phyloP scores from a whole-genome alignment of 1,140 invertebrate genomes.

The Drosophila parvula region DNA sequence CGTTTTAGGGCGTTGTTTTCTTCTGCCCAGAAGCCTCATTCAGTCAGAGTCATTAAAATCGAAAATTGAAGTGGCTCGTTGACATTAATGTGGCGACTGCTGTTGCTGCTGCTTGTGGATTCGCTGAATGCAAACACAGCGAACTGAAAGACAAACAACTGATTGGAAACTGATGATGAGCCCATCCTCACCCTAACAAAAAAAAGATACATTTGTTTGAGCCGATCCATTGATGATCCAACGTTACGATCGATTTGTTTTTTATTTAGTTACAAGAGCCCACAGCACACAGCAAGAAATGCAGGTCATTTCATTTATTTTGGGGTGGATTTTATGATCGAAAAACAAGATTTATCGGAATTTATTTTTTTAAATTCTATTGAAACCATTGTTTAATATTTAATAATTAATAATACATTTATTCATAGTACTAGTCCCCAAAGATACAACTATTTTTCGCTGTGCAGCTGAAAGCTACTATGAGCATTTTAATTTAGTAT shows the following conservation, averaged over 20 bases:
- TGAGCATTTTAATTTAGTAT: conserved; percentile 51
- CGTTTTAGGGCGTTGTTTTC: conserved; percentile 72
- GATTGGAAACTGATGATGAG: conserved; percentile 22
- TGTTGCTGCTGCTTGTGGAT: conserved; percentile 16
- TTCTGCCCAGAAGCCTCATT: conserved; percentile 4
- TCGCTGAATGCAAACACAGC: conserved; percentile 50
- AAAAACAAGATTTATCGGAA: not conserved
- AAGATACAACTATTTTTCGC: conserved; percentile 3
- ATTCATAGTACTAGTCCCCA: not conserved
- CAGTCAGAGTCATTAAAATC: conserved; percentile 42
- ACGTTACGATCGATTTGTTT: conserved; percentile 20
- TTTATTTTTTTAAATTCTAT: not conserved
- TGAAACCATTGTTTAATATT: too few relatives aligned
- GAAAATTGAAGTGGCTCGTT: conserved; percentile 41
- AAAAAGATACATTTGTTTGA: conserved; percentile 35
- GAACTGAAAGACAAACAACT: conserved; percentile 39
- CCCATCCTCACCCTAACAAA: conserved; percentile 10
- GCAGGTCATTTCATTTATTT: not conserved
- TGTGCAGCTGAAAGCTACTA: conserved; percentile 10
- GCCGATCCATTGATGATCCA: conserved; percentile 17
- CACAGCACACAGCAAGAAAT: not conserved
- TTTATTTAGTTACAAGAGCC: conserved; percentile 5
- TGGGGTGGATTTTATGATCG: not conserved
- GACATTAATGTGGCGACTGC: conserved; percentile 36
- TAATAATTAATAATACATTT: not conserved